Base-by-base conservation (phyloP, 2,888 invertebrate species). In the Dicycla oo region DNA sequence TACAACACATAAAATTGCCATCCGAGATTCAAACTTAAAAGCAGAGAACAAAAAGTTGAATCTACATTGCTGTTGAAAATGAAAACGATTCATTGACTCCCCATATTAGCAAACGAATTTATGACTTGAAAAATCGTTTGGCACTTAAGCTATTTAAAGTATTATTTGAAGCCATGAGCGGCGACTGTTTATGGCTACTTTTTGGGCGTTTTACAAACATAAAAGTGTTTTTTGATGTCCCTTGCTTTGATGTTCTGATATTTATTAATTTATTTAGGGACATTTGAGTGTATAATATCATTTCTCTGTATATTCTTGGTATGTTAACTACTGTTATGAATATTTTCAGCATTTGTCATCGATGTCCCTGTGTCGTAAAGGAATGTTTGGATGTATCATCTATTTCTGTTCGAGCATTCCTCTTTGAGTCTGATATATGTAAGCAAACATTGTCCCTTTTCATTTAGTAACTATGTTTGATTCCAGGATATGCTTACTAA, bases 101-200 rank as follows among this genome's bases (percentile, higher is more conserved):
- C 18, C 57, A 75, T 73, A 82, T 84, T 84, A 81, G 71, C 65
- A 66, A 81, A 83, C 69, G 71, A 88, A 89, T 89, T 90, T 87
- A 90, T 87, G 83, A 72, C 85, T 83, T 82, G 69, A 87, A 87
- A 87, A 86, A 89, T 88, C 82, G 85, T 84, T 88, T 79, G 73
- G 78, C 82, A 85, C 86, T 84, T 81, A 72, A 85, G 85, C 79
- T 89, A 89, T 90, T 90, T 89, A 86, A 86, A 88, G 87, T 85
- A 82, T 89, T 87, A 89, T 88, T 88, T 84, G 71, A 84, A 82
- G 77, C 86, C 87, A 89, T 90, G 90, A 90, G 87, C 71, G 85
- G 80, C 61, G 78, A 65, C 70, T 82, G 83, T 89, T 89, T 86
- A 87, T 73, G 78, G 75, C 34, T 77, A 71, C 83, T 83, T 89